Evolutionary conservation across 2,113 vertebrate genomes (phyloP).

Genomic region (Myocastor coypus): DNA sequence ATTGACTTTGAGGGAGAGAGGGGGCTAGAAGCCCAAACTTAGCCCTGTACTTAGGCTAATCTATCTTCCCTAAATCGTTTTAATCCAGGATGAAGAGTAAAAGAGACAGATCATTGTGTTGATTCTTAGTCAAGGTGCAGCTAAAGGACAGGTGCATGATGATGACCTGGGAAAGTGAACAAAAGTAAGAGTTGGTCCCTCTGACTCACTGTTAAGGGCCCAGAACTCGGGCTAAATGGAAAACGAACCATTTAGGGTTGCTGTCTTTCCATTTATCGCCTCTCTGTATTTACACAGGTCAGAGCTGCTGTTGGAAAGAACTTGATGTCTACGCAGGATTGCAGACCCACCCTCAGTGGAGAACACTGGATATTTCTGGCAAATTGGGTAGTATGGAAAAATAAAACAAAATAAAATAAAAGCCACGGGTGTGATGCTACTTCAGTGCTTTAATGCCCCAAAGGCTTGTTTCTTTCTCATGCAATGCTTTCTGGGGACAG

Average conservation of each 20-base stretch:
- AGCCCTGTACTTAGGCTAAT: not conserved
- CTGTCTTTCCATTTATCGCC: slow-evolving; percentile 49
- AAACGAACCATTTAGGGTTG: not conserved
- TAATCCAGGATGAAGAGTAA: not conserved
- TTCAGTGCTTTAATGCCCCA: not conserved
- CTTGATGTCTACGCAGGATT: not conserved
- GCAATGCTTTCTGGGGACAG: not conserved
- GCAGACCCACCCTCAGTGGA: not conserved
- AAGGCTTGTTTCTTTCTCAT: not conserved
- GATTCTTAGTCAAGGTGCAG: slow-evolving; percentile 22
- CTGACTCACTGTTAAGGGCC: not conserved
- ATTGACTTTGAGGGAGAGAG: not conserved
- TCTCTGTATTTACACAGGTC: slow-evolving; percentile 49
- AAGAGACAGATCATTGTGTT: slow-evolving; percentile 21
- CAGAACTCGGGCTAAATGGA: slow-evolving; percentile 22
- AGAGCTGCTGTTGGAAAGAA: slow-evolving; percentile 36
- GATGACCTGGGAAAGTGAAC: not conserved
- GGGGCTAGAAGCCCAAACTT: not conserved
- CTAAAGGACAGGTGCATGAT: not conserved
- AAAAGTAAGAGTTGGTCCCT: not conserved
- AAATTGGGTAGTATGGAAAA: not conserved
- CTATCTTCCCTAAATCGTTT: not conserved
- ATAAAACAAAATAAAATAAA: not conserved
- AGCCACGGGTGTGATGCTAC: not conserved
- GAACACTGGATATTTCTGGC: not conserved